Evolutionary conservation across 2,797 vertebrate species (phyloP), one percentile per base, ranked within the genome.

Genomic region (Amblyraja radiata): DNA sequence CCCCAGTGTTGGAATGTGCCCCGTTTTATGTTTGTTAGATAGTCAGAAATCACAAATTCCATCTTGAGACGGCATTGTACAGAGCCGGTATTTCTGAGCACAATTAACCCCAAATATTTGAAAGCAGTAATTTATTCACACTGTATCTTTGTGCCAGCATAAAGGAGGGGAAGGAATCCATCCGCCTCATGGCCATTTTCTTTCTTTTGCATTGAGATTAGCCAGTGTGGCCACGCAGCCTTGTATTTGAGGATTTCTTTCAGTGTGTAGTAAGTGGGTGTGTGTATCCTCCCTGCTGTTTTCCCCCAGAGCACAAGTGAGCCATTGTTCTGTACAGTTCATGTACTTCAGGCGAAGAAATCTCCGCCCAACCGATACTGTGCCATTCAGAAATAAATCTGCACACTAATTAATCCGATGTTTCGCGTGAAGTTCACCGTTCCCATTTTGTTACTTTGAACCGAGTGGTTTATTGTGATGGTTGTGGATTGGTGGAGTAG

Each of bases 81-180:
- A 0, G 23, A 88, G 84, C 32, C n/a, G 0, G 5, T 18, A 11
- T 32, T 88, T 68, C 68, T 18, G 14, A 10, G 84, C 32, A 68
- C 36, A 36, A 88, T 36, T 36, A 88, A 88, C n/a, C 68, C 32
- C 21, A 6, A 25, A 6, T 2, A 6, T 65, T 88, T 84, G 81
- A 61, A 84, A n/a, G 81, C 28, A 14, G 58, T 61, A 84, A 68
- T 88, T 36, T 18, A 68, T 68, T 68, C 1, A 86, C 6, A 36
- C 39, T 74, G 28, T n/a, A 16, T 11, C 25, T 71, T 91, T 58
- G 65, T 76, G 39, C 21, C 39, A 6, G 63, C 36, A n/a, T 71
- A 91, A 73, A 74, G 23, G 68, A 91, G 90, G 39, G 39, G 25
- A 92, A 68, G 71, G 71, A 58, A 25, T 92, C 90, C 25, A 58